Evolutionary conservation across 2,113 vertebrate genomes (phyloP).

Genomic region (Atlantisia rogersi): DNA sequence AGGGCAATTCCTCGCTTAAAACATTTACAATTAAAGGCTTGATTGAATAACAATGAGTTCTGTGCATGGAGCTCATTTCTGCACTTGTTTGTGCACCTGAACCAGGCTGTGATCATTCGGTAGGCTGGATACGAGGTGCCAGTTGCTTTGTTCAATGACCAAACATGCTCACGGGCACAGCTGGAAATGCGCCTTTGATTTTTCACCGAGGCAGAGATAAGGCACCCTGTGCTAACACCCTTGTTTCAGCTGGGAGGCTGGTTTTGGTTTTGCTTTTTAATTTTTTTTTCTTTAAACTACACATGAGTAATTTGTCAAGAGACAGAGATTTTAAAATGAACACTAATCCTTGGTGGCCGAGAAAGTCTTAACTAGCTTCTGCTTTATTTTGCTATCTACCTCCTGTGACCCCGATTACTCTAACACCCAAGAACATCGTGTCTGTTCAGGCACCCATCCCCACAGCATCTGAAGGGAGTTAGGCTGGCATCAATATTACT

Average conservation of each 20-base stretch:
- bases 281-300: neutral
- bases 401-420: neutral
- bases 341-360: constrained; percentile 27
- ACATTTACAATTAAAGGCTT: constrained; percentile 61
- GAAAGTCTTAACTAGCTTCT: constrained; percentile 41
- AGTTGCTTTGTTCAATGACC: constrained; percentile 47
- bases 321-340: constrained; percentile 30
- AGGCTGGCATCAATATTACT: neutral
- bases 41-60: constrained; percentile 55
- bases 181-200: constrained; percentile 68
- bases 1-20: constrained; percentile 57
- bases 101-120: constrained; percentile 17
- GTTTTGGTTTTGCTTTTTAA: neutral
- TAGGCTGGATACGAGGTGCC: constrained; percentile 41
- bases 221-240: neutral
- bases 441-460: neutral
- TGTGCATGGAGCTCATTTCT: constrained; percentile 43
- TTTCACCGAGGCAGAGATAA: constrained; percentile 32
- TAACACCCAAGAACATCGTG: neutral
- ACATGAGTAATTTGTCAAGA: constrained; percentile 20
- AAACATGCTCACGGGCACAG: constrained; percentile 33
- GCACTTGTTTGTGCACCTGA: constrained; percentile 61
- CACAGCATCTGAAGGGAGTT: neutral
- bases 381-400: neutral
- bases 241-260: neutral